Base-by-base conservation (phyloP, 1,140 invertebrate species). In the Meloidogyne chitwoodi region DNA sequence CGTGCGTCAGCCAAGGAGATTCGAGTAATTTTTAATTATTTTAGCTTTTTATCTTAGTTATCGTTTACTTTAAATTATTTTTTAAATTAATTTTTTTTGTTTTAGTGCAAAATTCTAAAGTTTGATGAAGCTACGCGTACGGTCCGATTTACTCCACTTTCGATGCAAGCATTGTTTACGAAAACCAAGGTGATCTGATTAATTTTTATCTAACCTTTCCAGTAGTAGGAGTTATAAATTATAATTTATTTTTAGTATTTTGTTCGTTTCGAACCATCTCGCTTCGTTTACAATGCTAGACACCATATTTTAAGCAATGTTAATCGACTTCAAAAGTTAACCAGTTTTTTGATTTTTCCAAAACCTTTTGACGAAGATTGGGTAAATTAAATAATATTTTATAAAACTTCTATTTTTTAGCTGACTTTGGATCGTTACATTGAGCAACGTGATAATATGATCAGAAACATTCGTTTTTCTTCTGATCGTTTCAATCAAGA, bases 41-140 rank as follows among this genome's bases (percentile, higher is more conserved):
- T 74, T 48, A 31, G 2, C n/a, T n/a, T n/a, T n/a, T n/a, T n/a
- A n/a, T n/a, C n/a, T n/a, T n/a, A n/a, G n/a, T n/a, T n/a, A n/a
- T n/a, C n/a, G n/a, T n/a, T n/a, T n/a, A n/a, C n/a, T n/a, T n/a
- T n/a, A n/a, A 11, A 27, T 5, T 41, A 12, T 24, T 73, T 38
- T 44, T 22, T 73, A 14, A 29, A 11, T 24, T 74, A 75, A 27
- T 61, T 72, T 72, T 10, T n/a, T 12, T 12, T 11, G 10, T 67
- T 76, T 76, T 69, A 76, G 75, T 69, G 75, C 16, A 22, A 38
- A 27, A 56, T 74, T 27, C 29, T 48, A 8, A 26, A 64, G 11
- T 72, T 62, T 74, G 48, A 76, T 56, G 31, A 74, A 38, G 22
- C 8, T 16, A 19, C 16, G 8, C 38, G n/a, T 22, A 76, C 11